phyloP scores from a whole-genome alignment of 2,888 invertebrate species.

The Cephus nigrinus region DNA sequence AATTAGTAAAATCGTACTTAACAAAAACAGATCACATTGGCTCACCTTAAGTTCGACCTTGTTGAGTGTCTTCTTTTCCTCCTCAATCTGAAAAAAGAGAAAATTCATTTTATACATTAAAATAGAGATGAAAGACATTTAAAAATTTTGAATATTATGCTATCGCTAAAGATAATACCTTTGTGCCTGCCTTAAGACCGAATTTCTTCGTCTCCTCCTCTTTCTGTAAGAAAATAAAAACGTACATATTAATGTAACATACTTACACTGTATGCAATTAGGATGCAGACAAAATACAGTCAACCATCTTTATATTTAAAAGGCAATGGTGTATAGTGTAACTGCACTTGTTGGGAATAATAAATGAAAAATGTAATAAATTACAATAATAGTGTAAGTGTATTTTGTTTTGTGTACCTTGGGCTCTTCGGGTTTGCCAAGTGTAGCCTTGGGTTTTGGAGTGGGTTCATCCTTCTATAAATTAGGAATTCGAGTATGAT shows the following conservation, averaged over 20 bases:
- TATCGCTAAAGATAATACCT: slow-evolving; percentile 37
- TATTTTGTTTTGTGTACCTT: slow-evolving; percentile 40
- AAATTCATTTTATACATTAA: slow-evolving; percentile 1
- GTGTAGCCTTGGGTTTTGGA: slow-evolving; percentile 42
- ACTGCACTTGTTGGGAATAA: neutral
- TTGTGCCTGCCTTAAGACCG: slow-evolving; percentile 49
- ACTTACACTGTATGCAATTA: neutral
- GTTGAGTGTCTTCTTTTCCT: slow-evolving; percentile 54
- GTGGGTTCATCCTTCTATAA: slow-evolving; percentile 36
- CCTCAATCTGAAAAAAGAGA: slow-evolving; percentile 42
- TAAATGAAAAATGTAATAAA: neutral
- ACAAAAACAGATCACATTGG: neutral
- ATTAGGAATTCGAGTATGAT: neutral
- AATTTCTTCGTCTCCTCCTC: slow-evolving; percentile 51
- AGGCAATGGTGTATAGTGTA: neutral
- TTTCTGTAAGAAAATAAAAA: slow-evolving; percentile 49
- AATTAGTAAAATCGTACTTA: neutral
- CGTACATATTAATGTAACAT: neutral
- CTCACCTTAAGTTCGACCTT: slow-evolving; percentile 67
- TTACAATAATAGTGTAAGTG: neutral
- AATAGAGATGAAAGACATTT: neutral
- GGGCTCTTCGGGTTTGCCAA: slow-evolving; percentile 39
- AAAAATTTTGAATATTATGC: neutral
- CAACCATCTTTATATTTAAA: neutral
- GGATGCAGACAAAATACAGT: neutral